Conservation (phyloP, 2,113 vertebrate species). For the Phycodurus eques region DNA sequence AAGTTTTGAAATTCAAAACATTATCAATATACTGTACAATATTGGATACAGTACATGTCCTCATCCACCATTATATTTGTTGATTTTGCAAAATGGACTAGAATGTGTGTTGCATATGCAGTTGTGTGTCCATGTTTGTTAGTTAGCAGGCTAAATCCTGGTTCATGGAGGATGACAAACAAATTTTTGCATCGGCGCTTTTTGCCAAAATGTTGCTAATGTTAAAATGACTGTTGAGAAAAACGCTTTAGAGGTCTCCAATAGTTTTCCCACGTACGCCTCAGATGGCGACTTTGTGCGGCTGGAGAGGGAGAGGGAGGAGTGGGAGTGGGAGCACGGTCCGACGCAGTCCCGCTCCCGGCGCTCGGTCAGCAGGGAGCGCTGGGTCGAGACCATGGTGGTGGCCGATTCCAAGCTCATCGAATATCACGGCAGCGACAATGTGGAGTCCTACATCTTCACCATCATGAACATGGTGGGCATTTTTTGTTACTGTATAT, state of each 20-base stretch:
- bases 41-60: no score
- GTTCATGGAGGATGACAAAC: neutral
- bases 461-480: constrained; percentile 99
- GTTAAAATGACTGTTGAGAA: neutral
- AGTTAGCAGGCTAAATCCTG: neutral
- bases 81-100: no score
- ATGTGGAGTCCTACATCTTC: constrained; percentile 93
- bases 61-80: no score
- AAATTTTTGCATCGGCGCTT: neutral
- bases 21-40: no score
- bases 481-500: no score
- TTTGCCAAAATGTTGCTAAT: neutral
- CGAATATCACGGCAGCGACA: constrained; percentile 90
- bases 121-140: no score
- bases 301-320: constrained; percentile 73
- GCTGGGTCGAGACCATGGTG: constrained; percentile 97
- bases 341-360: constrained; percentile 48
- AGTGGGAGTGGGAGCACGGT: constrained; percentile 40
- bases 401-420: constrained; percentile 96
- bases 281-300: constrained; percentile 76
- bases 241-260: neutral
- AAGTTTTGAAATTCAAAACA: no score
- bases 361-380: constrained; percentile 90
- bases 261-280: neutral
- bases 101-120: no score